Percentiles rank a stretch among this genome's conserved stretches.
Evolutionary conservation across 2,888 invertebrate genomes (phyloP).

Genomic region (Zelleria hepariella): DNA sequence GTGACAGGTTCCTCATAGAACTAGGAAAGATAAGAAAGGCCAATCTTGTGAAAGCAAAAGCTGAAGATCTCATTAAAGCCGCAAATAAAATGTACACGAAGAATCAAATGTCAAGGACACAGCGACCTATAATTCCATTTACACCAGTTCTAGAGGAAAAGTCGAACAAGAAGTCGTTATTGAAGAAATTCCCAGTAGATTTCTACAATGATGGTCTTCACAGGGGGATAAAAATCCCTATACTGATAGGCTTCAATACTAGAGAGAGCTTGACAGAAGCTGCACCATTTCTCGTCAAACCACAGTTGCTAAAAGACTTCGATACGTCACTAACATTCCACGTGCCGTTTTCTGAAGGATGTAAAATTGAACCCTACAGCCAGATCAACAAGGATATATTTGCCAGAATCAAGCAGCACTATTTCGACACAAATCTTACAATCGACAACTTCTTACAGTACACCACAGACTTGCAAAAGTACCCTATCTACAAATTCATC

Average conservation of each 20-base stretch:
- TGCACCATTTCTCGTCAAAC: conserved; percentile 50
- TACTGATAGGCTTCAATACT: conserved; percentile 64
- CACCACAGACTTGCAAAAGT: conserved; percentile 52
- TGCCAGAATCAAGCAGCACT: conserved; percentile 36
- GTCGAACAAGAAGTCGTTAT: conserved; percentile 31
- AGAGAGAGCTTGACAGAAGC: conserved; percentile 62
- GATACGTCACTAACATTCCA: conserved; percentile 44
- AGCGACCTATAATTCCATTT: conserved; percentile 53
- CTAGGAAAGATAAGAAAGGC: conserved; percentile 2
- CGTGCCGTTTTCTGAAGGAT: conserved; percentile 50
- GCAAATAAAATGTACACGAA: conserved; percentile 43
- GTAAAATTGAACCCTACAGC: conserved; percentile 36
- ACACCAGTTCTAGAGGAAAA: conserved; percentile 38
- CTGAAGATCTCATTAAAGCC: conserved; percentile 35
- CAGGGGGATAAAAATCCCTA: conserved; percentile 30
- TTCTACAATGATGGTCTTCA: conserved; percentile 18
- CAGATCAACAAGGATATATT: conserved; percentile 33
- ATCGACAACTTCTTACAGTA: conserved; percentile 45
- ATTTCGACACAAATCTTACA: conserved; percentile 39
- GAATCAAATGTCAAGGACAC: conserved; percentile 40
- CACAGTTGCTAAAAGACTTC: conserved; percentile 39
- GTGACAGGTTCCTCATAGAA: neutral
- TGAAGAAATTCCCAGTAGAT: conserved; percentile 26
- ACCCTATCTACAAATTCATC: conserved; percentile 56
- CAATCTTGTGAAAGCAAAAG: conserved; percentile 26